Evolutionary conservation across 2,888 invertebrate species (phyloP), one percentile per base, ranked within the genome.

Genomic region (Nemurella pictetii): DNA sequence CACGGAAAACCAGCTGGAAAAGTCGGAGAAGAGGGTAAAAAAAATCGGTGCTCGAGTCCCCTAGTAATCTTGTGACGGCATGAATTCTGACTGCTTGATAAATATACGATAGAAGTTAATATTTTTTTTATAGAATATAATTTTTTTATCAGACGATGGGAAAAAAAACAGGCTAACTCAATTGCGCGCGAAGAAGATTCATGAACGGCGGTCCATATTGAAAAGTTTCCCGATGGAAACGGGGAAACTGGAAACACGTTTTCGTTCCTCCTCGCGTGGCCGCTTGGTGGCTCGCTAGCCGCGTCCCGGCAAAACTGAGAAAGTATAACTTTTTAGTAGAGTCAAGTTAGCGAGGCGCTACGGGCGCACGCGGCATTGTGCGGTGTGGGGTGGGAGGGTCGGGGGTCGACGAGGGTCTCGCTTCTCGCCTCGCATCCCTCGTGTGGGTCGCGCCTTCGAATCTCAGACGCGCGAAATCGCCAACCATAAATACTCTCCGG

Each of bases 401-500:
- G 26, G 75, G 75, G 75, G 26, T 12, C 7, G 15, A 36, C 55
- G 55, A 36, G 15, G 15, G 7, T 7, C 55, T 12, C 28, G 26
- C n/a, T 75, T 75, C 75, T 75, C 75, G 26, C 75, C 75, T 75
- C n/a, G 55, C 7, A n/a, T n/a, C n/a, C n/a, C 55, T n/a, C 75
- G 26, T 15, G 28, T 20, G 75, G n/a, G 75, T 75, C 75, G 2
- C 15, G 75, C 12, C 75, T 78, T 78, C 78, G 78, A 78, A 30
- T 78, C 30, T 30, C 78, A 26, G 78, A 5, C 29, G 28, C 20
- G 29, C n/a, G 20, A 78, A 12, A 28, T 30, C 29, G 29, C 28
- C 78, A 0, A 30, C n/a, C 78, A 30, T 78, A 78, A 78, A 78
- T 78, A 78, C 78, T 78, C 78, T 29, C 78, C 20, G 78, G 78